These are phyloP conservation scores for Fragum fragum DNA, from an alignment of 2,888 invertebrate species.

Conservation along the genomic window DNA sequence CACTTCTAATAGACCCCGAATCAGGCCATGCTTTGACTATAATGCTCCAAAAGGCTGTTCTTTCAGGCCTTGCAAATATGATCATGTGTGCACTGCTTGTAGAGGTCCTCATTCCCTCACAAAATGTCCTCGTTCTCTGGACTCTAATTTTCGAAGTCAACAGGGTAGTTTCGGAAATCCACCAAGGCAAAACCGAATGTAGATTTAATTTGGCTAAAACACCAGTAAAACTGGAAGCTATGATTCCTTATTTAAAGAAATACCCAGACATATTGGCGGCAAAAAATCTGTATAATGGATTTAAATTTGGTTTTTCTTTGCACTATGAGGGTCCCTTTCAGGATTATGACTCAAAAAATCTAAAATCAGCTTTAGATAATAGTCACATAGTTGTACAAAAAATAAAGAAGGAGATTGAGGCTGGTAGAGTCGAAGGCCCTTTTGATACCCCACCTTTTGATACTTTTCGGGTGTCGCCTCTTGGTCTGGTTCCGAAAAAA, in stretches of 20 bases:
- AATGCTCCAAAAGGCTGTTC: constrained; percentile 3
- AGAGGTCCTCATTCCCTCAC: neutral
- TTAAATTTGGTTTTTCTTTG: constrained; percentile 11
- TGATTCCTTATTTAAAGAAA: neutral
- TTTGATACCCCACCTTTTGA: no score
- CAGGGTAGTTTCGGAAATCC: no score
- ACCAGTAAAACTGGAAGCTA: neutral
- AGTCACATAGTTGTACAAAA: no score
- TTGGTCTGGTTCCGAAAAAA: constrained; percentile 28
- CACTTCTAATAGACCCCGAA: neutral
- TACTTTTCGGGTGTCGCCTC: constrained; percentile 14
- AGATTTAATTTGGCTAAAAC: constrained; percentile 5
- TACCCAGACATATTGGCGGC: constrained; percentile 5
- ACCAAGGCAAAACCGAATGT: neutral
- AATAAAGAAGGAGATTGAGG: no score
- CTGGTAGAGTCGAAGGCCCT: no score
- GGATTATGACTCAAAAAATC: no score
- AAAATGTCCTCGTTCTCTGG: constrained; percentile 7
- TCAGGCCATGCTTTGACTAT: neutral
- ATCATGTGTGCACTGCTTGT: constrained; percentile 17
- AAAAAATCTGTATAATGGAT: constrained; percentile 4
- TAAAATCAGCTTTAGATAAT: constrained; percentile 9
- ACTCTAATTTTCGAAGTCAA: neutral
- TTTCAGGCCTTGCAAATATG: neutral
- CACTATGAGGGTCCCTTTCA: neutral